phyloP scores from a whole-genome alignment of 2,888 invertebrate species.

The Zhuqinia jingwanae region DNA sequence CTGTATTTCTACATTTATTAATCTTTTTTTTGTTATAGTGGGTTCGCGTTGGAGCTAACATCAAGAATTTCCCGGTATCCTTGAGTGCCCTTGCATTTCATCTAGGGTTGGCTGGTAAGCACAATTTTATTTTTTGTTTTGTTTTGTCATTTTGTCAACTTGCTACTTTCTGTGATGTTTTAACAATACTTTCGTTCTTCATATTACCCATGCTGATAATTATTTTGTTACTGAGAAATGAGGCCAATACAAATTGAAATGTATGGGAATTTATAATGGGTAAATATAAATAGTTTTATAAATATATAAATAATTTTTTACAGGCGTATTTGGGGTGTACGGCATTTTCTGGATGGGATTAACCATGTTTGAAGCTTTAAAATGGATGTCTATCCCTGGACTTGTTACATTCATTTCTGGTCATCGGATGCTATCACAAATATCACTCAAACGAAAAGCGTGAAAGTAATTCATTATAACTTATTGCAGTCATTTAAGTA shows the following conservation, averaged over 20 bases:
- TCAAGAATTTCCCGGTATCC: slow-evolving; percentile 89
- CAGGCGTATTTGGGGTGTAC: slow-evolving; percentile 93
- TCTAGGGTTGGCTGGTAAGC: slow-evolving; percentile 89
- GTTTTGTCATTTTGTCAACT: background rate
- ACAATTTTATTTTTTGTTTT: slow-evolving; percentile 43
- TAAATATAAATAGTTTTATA: too few species aligned
- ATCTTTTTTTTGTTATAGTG: slow-evolving; percentile 83
- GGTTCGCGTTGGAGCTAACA: slow-evolving; percentile 92
- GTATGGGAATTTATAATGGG: too few species aligned
- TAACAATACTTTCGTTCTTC: slow-evolving; percentile 79
- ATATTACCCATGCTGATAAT: slow-evolving; percentile 69
- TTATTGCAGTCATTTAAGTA: too few species aligned
- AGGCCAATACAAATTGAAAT: too few species aligned
- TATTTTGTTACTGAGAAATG: slow-evolving; percentile 37
- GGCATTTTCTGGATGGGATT: slow-evolving; percentile 95
- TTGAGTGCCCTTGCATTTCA: slow-evolving; percentile 95
- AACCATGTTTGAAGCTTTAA: slow-evolving; percentile 97
- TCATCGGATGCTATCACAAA: slow-evolving; percentile 92
- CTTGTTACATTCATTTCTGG: slow-evolving; percentile 96
- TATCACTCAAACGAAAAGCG: slow-evolving; percentile 83
- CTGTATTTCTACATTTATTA: background rate
- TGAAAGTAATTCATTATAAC: slow-evolving; percentile 6
- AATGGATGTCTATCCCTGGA: slow-evolving; percentile 92
- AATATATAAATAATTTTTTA: slow-evolving; percentile 77
- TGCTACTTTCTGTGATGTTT: too few species aligned